Conservation (phyloP, 2,113 vertebrate genomes). For the Plecotus auritus region DNA sequence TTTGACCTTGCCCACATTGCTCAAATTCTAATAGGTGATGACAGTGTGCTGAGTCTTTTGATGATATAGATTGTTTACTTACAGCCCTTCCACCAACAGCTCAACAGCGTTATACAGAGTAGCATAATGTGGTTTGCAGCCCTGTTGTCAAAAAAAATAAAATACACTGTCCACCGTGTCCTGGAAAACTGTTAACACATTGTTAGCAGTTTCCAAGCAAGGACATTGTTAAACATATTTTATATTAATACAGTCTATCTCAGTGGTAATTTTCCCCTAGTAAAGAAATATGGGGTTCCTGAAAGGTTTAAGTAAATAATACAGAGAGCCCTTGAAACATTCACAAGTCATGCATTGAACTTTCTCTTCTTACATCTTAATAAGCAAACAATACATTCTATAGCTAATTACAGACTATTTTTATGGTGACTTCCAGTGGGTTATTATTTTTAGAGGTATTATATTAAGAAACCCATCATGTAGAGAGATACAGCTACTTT, state of each 20-base stretch:
- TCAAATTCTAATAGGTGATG: background rate
- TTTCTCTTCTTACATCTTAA: constrained; percentile 36
- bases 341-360: constrained; percentile 28
- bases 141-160: constrained; percentile 25
- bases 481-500: background rate
- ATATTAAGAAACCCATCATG: background rate
- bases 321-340: background rate
- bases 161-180: background rate
- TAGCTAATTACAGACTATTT: background rate
- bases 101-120: background rate
- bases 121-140: background rate
- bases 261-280: constrained; percentile 34
- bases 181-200: constrained; percentile 43
- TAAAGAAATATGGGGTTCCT: constrained; percentile 54
- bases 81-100: background rate
- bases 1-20: background rate
- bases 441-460: background rate
- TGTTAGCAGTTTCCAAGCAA: constrained; percentile 49
- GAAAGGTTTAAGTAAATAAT: constrained; percentile 58
- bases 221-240: constrained; percentile 51
- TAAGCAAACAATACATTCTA: background rate
- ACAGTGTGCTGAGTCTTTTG: constrained; percentile 14
- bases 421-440: background rate
- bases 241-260: constrained; percentile 42
- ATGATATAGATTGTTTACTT: constrained; percentile 42